Evolutionary conservation across 35 echinoderm and acorn worm genomes (phyloP), one percentile per base, ranked within the genome.

Genomic region (Heliocidaris erythrogramma): DNA sequence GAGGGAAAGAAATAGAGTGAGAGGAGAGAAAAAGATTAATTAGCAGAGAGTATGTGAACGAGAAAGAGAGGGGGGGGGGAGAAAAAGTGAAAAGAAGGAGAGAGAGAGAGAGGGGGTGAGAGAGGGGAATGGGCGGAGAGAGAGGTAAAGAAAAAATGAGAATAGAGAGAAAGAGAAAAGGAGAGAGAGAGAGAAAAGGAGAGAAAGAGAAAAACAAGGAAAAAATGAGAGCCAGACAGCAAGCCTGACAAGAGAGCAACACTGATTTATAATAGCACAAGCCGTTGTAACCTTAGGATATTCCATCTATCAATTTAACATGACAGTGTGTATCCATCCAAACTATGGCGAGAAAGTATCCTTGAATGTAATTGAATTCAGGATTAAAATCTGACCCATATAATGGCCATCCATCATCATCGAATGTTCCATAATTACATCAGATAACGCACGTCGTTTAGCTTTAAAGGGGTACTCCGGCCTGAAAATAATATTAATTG

Each of bases 361-460:
- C 65, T 78, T 78, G 65, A 78, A 78, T 21, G 7, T 78, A n/a
- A 78, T 78, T 78, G 65, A 78, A 78, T 78, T 78, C n/a, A 27
- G 65, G 65, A 78, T 78, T 78, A 78, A 78, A 78, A 78, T 78
- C 65, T 78, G 65, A 78, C 65, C 65, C 65, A 78, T 78, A 78
- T 24, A 78, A 78, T n/a, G 27, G 18, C 4, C 21, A 78, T 78
- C 65, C 21, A 78, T 78, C 18, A 78, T 42, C 18, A 78, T 78
- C 18, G 65, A 7, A 78, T 78, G 21, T 78, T 78, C 5, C 65
- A 78, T n/a, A 78, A 18, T 78, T 7, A 78, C 27, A 24, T 78
- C 27, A 78, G 7, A 4, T 78, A 24, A 78, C 27, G 21, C 18
- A 78, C 27, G 3, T 42, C 35, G 35, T 42, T 42, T 42, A 42